Evolutionary conservation across 2,888 invertebrate species (phyloP).

Genomic region (Tricholauxania praeusta): DNA sequence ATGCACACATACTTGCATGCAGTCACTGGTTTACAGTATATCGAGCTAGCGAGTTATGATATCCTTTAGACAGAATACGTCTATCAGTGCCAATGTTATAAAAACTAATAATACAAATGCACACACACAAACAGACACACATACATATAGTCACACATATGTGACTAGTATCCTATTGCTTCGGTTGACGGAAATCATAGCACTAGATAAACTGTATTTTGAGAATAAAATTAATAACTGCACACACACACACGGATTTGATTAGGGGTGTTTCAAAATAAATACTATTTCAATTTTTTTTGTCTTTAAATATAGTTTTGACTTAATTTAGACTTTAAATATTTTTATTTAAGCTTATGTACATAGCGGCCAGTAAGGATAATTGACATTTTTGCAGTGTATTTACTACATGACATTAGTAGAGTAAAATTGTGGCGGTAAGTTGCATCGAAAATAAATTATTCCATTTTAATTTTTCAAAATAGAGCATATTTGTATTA

Average conservation of each 20-base stretch:
- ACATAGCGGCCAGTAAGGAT: too few relatives aligned
- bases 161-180: not conserved
- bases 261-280: too few relatives aligned
- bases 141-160: not conserved
- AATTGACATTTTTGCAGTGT: too few relatives aligned
- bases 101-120: not conserved
- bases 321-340: too few relatives aligned
- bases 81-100: conserved; percentile 18
- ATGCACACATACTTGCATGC: not conserved
- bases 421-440: too few relatives aligned
- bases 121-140: not conserved
- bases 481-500: too few relatives aligned
- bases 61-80: conserved; percentile 25
- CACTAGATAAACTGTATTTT: not conserved
- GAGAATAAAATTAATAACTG: conserved; percentile 11
- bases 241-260: not conserved
- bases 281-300: too few relatives aligned
- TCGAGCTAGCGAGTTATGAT: not conserved
- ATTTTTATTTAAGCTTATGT: too few relatives aligned
- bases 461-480: too few relatives aligned
- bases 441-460: too few relatives aligned
- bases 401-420: too few relatives aligned
- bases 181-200: not conserved
- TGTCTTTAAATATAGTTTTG: too few relatives aligned
- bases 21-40: not conserved